Conservation (phyloP, 2,113 vertebrate species). For the Neomonachus schauinslandi region DNA sequence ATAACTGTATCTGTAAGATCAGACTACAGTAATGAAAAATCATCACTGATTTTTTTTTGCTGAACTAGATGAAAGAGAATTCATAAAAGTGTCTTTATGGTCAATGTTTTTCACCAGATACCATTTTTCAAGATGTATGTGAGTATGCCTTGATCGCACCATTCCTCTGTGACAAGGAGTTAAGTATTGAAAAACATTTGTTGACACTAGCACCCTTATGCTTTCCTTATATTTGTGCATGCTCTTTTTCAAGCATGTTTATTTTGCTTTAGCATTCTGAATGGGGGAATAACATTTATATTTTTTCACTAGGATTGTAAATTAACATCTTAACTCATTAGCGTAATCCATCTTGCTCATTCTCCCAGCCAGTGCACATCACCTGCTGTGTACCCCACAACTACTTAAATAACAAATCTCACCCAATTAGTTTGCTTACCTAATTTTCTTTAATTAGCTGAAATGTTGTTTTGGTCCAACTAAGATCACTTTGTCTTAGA, state of each 20-base stretch:
- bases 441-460: constrained; percentile 5
- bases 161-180: neutral
- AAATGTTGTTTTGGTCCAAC: neutral
- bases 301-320: neutral
- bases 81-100: neutral
- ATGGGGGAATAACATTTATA: neutral
- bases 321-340: neutral
- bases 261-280: neutral
- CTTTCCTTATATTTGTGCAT: neutral
- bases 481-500: neutral
- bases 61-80: neutral
- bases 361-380: neutral
- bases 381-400: neutral
- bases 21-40: neutral
- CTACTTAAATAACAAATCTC: neutral
- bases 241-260: neutral
- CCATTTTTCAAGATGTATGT: neutral
- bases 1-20: neutral
- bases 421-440: neutral
- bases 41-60: neutral
- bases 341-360: neutral
- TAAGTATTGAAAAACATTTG: neutral
- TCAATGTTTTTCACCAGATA: neutral
- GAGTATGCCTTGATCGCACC: neutral
- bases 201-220: neutral